Evolutionary conservation across 2,113 vertebrate species (phyloP).

Genomic region (Coptodon bakossiorum): DNA sequence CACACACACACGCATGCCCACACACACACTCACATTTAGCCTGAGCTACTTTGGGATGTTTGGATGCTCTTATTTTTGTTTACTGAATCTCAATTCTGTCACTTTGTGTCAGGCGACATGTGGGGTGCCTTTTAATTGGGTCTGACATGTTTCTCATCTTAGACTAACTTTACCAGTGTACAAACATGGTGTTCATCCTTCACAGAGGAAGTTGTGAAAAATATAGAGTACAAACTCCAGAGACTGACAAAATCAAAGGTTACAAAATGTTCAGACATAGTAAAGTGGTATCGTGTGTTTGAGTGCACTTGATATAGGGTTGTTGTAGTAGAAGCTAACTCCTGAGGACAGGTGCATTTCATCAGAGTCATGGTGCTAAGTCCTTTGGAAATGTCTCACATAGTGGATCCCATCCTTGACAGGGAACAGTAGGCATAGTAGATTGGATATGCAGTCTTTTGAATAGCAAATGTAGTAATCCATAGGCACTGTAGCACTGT

Average conservation of each 20-base stretch:
- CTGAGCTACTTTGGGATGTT: conserved; percentile 70
- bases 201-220: conserved; percentile 64
- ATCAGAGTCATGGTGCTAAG: not conserved
- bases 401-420: not conserved
- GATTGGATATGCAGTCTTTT: not conserved
- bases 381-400: not conserved
- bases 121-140: conserved; percentile 60
- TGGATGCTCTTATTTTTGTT: conserved; percentile 69
- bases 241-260: conserved; percentile 69
- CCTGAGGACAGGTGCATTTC: conserved; percentile 5
- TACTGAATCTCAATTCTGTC: conserved; percentile 61
- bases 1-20: not conserved
- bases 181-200: conserved; percentile 62
- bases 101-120: conserved; percentile 62
- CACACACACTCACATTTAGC: conserved; percentile 32
- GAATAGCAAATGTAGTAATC: not conserved
- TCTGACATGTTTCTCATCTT: conserved; percentile 67
- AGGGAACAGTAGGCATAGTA: not conserved
- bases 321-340: not conserved
- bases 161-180: conserved; percentile 69
- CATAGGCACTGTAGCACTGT: not conserved
- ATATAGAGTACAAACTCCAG: conserved; percentile 61
- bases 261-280: conserved; percentile 69
- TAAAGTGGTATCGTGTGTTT: conserved; percentile 9
- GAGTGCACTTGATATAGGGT: not conserved